These are phyloP conservation scores for Calypte anna DNA, from an alignment of 2,113 vertebrate species.

Conservation along the genomic window DNA sequence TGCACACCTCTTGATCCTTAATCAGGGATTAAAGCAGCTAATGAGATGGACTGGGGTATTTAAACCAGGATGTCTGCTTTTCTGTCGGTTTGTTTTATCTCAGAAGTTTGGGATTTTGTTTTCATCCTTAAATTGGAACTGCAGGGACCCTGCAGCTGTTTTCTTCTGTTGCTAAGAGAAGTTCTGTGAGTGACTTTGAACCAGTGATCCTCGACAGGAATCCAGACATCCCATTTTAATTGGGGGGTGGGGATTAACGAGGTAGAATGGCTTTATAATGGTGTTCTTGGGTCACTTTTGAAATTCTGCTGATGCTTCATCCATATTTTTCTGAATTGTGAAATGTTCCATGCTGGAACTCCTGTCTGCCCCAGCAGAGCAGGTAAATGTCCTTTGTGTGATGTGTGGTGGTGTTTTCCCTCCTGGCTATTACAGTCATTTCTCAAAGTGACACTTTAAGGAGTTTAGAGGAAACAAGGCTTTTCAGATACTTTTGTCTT, in stretches of 20 bases:
- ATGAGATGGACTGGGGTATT: not conserved
- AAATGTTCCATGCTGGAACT: not conserved
- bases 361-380: not conserved
- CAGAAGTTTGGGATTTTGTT: not conserved
- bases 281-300: not conserved
- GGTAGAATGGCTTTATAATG: not conserved
- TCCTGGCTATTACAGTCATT: not conserved
- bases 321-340: rapidly evolving
- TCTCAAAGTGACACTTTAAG: not conserved
- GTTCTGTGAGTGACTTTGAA: not conserved
- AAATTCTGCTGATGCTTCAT: not conserved
- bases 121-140: not conserved
- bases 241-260: not conserved
- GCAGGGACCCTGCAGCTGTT: not conserved
- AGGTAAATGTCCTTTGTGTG: not conserved
- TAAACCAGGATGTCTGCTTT: not conserved
- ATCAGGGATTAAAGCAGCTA: not conserved
- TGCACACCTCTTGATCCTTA: not conserved
- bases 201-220: not conserved
- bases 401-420: not conserved
- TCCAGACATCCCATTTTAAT: not conserved
- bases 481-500: not conserved
- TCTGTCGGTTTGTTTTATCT: not conserved
- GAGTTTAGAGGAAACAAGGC: not conserved
- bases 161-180: not conserved